Percentiles rank a stretch among this genome's conserved stretches.
Conservation (phyloP, 2,888 invertebrate genomes). For the Baccha elongata region DNA sequence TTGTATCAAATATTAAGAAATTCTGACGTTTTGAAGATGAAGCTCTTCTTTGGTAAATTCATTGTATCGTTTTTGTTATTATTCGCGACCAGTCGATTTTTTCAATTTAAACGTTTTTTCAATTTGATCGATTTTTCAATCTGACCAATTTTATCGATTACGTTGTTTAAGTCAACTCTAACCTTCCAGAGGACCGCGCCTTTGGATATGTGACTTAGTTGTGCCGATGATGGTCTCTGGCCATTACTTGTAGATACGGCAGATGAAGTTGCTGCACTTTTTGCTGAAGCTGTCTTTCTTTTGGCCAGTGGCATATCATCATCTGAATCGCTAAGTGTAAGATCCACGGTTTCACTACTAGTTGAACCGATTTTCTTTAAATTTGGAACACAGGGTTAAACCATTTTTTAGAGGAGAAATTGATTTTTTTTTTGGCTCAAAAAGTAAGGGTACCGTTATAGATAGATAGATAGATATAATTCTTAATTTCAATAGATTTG, state of each 20-base stretch:
- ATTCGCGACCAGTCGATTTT: background rate
- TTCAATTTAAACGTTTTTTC: background rate
- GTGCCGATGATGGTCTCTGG: constrained; percentile 57
- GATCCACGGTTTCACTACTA: constrained; percentile 84
- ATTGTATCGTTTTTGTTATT: background rate
- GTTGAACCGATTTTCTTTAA: no score
- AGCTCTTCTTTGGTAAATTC: background rate
- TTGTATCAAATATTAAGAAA: background rate
- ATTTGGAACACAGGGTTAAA: no score
- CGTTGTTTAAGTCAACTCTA: background rate
- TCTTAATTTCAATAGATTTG: no score
- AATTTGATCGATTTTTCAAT: background rate
- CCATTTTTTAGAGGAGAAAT: no score
- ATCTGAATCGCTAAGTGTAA: constrained; percentile 89
- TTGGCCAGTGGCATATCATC: constrained; percentile 86
- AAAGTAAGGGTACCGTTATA: no score
- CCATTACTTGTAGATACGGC: constrained; percentile 76
- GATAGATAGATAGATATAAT: no score
- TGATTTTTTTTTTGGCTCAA: no score
- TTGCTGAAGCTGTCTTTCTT: constrained; percentile 82
- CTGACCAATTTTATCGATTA: background rate
- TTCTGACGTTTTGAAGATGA: background rate
- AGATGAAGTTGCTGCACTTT: constrained; percentile 78
- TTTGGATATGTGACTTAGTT: constrained; percentile 67
- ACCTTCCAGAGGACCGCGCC: constrained; percentile 13